Evolutionary conservation across 1,140 invertebrate genomes (phyloP).

Genomic region (Protaetia brevitarsis): DNA sequence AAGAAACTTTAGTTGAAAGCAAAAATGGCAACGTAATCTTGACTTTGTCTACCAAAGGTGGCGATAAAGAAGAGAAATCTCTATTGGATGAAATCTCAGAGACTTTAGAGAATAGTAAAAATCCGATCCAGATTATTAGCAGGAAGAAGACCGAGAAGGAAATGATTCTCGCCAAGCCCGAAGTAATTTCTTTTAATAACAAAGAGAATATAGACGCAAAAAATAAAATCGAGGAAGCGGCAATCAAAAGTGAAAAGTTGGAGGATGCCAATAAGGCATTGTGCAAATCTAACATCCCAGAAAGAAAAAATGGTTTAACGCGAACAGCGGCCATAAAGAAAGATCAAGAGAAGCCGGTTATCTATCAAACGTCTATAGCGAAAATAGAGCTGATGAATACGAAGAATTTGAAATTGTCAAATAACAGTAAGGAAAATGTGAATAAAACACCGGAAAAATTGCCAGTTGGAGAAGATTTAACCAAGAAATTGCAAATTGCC

Average conservation of each 20-base stretch:
- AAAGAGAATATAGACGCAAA: conserved; percentile 26
- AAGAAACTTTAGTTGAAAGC: conserved; percentile 50
- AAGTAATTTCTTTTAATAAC: conserved; percentile 12
- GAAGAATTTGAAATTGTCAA: conserved; percentile 38
- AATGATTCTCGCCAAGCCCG: conserved; percentile 26
- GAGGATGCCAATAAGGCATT: background rate
- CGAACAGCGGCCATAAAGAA: conserved; percentile 41
- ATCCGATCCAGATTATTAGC: conserved; percentile 40
- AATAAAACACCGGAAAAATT: background rate
- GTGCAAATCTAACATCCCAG: conserved; percentile 27
- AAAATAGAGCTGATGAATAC: conserved; percentile 42
- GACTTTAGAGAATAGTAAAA: conserved; percentile 56
- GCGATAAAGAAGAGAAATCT: conserved; percentile 60
- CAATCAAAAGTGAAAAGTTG: background rate
- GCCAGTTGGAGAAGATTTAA: too few relatives aligned
- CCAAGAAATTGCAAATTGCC: too few relatives aligned
- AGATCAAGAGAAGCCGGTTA: conserved; percentile 41
- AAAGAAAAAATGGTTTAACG: conserved; percentile 40
- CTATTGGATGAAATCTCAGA: conserved; percentile 67
- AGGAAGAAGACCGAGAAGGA: conserved; percentile 42
- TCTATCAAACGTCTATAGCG: conserved; percentile 42
- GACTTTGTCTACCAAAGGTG: conserved; percentile 55
- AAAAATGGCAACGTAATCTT: conserved; percentile 56
- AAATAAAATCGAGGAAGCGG: conserved; percentile 26
- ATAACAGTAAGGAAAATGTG: conserved; percentile 14